Conservation (phyloP, 2,113 vertebrate genomes). For the Strix uralensis region DNA sequence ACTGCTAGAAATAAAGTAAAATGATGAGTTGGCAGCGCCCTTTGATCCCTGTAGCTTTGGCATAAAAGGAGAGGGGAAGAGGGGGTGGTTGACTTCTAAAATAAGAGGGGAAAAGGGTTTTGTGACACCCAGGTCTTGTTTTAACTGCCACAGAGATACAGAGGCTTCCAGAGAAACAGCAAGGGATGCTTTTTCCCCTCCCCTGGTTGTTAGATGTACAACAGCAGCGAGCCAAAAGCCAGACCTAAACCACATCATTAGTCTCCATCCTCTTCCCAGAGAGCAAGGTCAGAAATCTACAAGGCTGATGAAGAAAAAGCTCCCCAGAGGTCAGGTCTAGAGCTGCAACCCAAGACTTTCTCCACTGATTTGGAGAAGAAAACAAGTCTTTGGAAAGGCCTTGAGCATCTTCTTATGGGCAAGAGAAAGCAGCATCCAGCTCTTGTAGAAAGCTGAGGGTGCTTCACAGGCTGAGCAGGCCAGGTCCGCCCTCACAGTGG, state of each 20-base stretch:
- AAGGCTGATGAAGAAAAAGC: neutral
- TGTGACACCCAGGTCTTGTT: neutral
- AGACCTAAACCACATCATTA: neutral
- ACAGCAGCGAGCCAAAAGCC: rapidly evolving
- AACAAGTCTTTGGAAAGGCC: neutral
- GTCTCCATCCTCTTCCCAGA: neutral
- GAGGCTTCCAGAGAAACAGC: neutral
- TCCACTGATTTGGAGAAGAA: neutral
- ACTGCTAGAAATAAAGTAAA: neutral
- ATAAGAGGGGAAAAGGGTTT: neutral
- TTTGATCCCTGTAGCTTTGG: neutral
- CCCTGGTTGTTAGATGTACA: too few species aligned
- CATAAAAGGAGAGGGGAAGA: neutral
- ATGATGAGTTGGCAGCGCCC: neutral
- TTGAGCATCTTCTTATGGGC: neutral
- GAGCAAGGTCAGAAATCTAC: neutral
- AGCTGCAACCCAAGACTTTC: neutral
- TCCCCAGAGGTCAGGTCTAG: neutral
- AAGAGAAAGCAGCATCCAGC: neutral
- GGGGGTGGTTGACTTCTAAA: neutral
- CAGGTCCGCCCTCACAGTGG: rapidly evolving
- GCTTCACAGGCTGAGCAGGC: rapidly evolving
- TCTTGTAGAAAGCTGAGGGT: neutral
- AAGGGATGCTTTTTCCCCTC: neutral
- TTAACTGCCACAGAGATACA: neutral